Evolutionary conservation across 1,140 invertebrate genomes (phyloP), one percentile per base, ranked within the genome.

Genomic region (Diorhabda carinulata): DNA sequence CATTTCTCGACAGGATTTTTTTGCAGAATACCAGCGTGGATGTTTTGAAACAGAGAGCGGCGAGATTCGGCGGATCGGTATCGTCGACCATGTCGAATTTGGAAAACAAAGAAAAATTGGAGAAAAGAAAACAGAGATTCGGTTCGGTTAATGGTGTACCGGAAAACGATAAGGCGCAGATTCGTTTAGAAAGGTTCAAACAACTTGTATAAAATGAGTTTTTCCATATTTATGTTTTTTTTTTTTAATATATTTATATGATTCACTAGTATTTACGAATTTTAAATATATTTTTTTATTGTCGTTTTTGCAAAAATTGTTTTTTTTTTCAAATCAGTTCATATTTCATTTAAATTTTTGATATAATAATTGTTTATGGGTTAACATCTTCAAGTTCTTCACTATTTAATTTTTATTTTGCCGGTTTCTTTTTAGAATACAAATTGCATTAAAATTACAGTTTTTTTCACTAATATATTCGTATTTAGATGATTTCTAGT

Each of bases 11-110:
- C 25, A 25, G 25, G 25, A 25, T 52, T 72, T 57, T 61, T 45
- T 77, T 76, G 57, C 60, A 76, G 77, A 71, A 71, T 60, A 64
- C 74, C 3, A 77, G 59, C 73, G 83, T 87, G 59, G 90, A 92
- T 57, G 85, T 89, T 43, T 77, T 93, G 2, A 91, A 91, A 75
- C 88, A 91, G 73, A 84, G 91, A 67, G 89, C 89, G 43, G 88
- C 92, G 81, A 83, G 91, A 72, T 93, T 93, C 83, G 91, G 91
- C 3, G 83, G 85, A 10, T 88, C 87, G 7, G 87, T 90, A n/a
- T 90, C 90, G 2, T 86, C 85, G 57, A 82, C 87, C 43, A 86
- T 90, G 81, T 84, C 86, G 56, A 89, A 89, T 76, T 82, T 90
- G 69, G 86, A 89, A 77, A 82, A 86, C 10, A 83, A 89, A 72